Evolutionary conservation across 2,888 invertebrate species (phyloP).

Genomic region (Amblyjoppa proteus): DNA sequence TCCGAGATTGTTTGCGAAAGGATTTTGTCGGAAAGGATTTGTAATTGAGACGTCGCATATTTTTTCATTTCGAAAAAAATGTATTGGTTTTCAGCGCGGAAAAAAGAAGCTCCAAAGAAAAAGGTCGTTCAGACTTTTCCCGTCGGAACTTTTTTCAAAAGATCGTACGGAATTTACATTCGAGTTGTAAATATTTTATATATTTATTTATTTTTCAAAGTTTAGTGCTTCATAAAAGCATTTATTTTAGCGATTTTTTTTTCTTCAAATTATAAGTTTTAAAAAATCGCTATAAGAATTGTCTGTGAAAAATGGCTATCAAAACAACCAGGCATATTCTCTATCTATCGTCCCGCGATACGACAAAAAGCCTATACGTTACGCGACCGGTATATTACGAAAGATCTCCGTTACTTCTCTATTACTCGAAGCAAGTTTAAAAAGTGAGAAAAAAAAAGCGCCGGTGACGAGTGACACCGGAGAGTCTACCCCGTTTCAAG

Average conservation of each 20-base stretch:
- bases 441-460: conserved; percentile 49
- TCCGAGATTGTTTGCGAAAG: not conserved
- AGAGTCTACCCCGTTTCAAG: conserved; percentile 56
- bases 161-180: too few species aligned
- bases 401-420: conserved; percentile 48
- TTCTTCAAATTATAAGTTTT: not conserved
- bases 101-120: too few species aligned
- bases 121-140: too few species aligned
- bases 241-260: too few species aligned
- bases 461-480: conserved; percentile 57
- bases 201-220: too few species aligned
- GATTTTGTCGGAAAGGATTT: too few species aligned
- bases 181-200: too few species aligned
- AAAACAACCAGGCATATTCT: not conserved
- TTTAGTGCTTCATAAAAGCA: too few species aligned
- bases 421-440: conserved; percentile 47
- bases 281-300: not conserved
- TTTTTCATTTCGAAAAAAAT: too few species aligned
- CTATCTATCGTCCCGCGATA: conserved; percentile 7
- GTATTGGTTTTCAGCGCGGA: too few species aligned
- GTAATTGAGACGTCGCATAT: too few species aligned
- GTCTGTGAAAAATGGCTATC: not conserved
- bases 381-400: conserved; percentile 39
- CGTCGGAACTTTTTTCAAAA: too few species aligned
- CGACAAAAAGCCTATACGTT: conserved; percentile 23